A percentile compares a stretch with the other conserved stretches of the same genome.
phyloP scores from a whole-genome alignment of 2,797 vertebrate species.

The Anguilla obscura region DNA sequence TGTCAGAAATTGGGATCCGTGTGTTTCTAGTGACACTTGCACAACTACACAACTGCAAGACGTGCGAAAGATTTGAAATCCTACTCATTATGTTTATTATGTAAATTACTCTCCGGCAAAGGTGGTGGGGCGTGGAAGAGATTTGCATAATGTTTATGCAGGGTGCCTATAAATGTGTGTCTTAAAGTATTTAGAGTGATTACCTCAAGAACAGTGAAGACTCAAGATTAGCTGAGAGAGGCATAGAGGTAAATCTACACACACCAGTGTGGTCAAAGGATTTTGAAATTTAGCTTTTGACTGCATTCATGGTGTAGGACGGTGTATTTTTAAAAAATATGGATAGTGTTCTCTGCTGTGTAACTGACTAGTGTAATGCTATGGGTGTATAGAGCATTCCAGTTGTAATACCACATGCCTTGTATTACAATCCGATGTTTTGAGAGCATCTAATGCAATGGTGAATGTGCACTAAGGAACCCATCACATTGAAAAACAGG shows the following conservation, averaged over 20 bases:
- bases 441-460: background rate
- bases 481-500: background rate
- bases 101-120: constrained; percentile 36
- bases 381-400: constrained; percentile 12
- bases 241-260: constrained; percentile 32
- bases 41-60: background rate
- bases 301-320: constrained; percentile 18
- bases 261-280: constrained; percentile 15
- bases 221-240: constrained; percentile 23
- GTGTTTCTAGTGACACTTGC: constrained; percentile 6
- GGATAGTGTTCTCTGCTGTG: background rate
- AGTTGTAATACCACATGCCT: background rate
- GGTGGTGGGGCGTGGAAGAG: constrained; percentile 19
- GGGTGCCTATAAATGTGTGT: constrained; percentile 26
- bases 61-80: constrained; percentile 20
- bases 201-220: constrained; percentile 20
- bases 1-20: background rate
- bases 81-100: constrained; percentile 34
- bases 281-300: constrained; percentile 33
- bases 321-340: background rate
- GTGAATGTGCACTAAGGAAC: background rate
- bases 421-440: background rate
- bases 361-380: background rate
- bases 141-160: constrained; percentile 35
- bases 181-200: constrained; percentile 29